Percentiles rank a stretch among this genome's conserved stretches.
Conservation (phyloP, 2,797 vertebrate genomes). For the Champsocephalus gunnari region DNA sequence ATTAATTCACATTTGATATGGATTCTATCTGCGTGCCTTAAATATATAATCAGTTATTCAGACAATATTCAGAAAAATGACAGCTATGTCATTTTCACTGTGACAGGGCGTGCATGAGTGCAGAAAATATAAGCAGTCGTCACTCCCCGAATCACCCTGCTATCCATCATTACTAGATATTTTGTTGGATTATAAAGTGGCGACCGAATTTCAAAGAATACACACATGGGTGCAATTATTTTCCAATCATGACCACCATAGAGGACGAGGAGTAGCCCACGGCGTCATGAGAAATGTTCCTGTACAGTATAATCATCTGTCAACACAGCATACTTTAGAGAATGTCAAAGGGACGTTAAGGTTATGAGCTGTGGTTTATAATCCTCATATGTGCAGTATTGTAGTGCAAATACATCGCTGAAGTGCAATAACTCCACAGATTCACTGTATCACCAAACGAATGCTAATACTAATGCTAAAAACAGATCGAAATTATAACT, state of each 20-base stretch:
- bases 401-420: conserved; percentile 57
- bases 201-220: conserved; percentile 59
- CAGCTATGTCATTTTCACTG: conserved; percentile 36
- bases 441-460: conserved; percentile 58
- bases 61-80: conserved; percentile 11
- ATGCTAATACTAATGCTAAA: conserved; percentile 68
- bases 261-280: conserved; percentile 66
- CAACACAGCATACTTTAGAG: conserved; percentile 49
- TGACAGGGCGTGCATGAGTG: conserved; percentile 36
- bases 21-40: conserved; percentile 6
- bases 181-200: conserved; percentile 59
- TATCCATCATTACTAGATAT: conserved; percentile 66
- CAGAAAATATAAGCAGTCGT: conserved; percentile 45
- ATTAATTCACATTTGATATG: conserved; percentile 3
- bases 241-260: conserved; percentile 58
- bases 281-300: conserved; percentile 63
- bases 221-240: conserved; percentile 74
- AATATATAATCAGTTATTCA: conserved; percentile 14
- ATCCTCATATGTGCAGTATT: conserved; percentile 35
- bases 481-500: conserved; percentile 39
- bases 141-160: conserved; percentile 54
- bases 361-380: conserved; percentile 56
- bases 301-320: conserved; percentile 54
- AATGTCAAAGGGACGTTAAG: conserved; percentile 54
- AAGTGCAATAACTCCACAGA: conserved; percentile 38